Percentiles rank a stretch among this genome's conserved stretches.
Conservation (phyloP, 2,113 vertebrate genomes). For the Epinephelus fuscoguttatus region DNA sequence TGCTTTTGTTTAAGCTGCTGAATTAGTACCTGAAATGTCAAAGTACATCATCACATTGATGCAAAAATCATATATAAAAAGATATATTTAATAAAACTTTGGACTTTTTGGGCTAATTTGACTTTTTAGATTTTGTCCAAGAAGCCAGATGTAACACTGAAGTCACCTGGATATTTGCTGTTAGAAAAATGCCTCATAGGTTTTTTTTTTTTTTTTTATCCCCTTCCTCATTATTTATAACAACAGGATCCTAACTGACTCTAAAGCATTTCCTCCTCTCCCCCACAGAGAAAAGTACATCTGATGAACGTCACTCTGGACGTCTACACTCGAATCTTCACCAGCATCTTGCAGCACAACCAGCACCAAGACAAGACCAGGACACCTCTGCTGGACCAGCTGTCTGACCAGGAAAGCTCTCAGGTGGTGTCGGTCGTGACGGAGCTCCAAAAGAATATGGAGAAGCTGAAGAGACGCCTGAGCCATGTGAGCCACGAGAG, state of each 20-base stretch:
- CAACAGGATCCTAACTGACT: background rate
- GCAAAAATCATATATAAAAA: no score
- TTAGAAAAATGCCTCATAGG: no score
- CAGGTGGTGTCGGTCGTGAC: fast-evolving
- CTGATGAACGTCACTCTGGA: conserved; percentile 65
- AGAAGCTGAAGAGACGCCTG: background rate
- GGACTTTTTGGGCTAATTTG: no score
- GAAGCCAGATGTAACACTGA: no score
- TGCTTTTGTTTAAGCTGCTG: no score
- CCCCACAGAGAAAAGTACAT: conserved; percentile 34
- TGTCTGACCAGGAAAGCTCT: fast-evolving
- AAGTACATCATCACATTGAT: no score
- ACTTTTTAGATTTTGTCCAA: no score
- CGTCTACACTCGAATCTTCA: conserved; percentile 65
- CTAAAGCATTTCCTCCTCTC: background rate
- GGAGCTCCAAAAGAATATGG: fast-evolving
- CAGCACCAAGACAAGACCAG: background rate
- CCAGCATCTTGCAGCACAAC: conserved; percentile 35
- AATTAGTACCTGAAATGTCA: no score
- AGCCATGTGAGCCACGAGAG: background rate
- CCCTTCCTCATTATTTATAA: no score
- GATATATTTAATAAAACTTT: no score
- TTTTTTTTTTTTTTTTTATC: no score
- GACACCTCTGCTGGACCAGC: conserved; percentile 9
- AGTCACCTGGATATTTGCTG: no score